Evolutionary conservation across 2,113 vertebrate genomes (phyloP), one percentile per base, ranked within the genome.

Genomic region (Athene cunicularia): DNA sequence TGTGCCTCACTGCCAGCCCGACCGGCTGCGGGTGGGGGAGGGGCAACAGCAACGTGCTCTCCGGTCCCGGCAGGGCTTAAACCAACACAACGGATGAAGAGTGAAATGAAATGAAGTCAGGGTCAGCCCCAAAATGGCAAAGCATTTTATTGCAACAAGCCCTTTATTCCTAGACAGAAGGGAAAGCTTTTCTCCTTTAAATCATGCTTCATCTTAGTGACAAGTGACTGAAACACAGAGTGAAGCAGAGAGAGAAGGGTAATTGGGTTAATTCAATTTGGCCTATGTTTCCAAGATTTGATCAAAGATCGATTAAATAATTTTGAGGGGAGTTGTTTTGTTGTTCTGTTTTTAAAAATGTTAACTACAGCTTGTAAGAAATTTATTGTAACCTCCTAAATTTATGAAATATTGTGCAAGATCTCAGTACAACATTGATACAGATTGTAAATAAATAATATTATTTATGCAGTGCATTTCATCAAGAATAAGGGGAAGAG

Each of bases 101-200:
- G 11, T 59, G 80, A 89, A 84, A 62, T 56, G 64, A 89, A 94
- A 88, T 59, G 41, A 93, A 94, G 49, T 39, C 60, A 89, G 84
- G 80, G 83, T 91, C 95, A 85, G 21, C 47, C 64, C n/a, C 21
- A 5, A 91, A 91, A 89, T 67, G 70, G 81, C 91, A 83, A 95
- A 77, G n/a, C 43, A 59, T 84, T 88, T 26, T 90, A 59, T 92
- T 95, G 53, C 80, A 93, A 66, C 23, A 66, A 91, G 41, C 20
- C 23, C 13, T 80, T 76, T 80, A 64, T 80, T 58, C 22, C 37
- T 17, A 74, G 24, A 33, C 26, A 80, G 58, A 82, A 91, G 13
- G 12, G 58, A 88, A 92, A 73, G 35, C 21, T 83, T 83, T 85
- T 93, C 72, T 73, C 11, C 35, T 66, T 93, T 74, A 89, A 81